These are phyloP conservation scores for Otis tarda DNA, from an alignment of 2,113 vertebrate genomes.

Conservation along the genomic window DNA sequence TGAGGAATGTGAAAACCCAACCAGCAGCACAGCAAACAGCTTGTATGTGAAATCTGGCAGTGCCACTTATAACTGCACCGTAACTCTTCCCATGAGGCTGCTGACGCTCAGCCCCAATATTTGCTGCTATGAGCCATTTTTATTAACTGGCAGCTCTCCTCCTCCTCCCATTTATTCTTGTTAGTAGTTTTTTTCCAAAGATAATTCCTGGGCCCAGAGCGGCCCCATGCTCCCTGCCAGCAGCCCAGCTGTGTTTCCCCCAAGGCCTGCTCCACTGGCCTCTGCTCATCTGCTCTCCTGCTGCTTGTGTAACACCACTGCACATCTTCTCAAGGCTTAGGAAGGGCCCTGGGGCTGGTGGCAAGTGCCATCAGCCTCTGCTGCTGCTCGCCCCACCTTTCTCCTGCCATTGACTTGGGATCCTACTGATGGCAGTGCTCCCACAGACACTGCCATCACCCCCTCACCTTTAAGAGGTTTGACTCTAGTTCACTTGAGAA, in stretches of 20 bases:
- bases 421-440: fast-evolving
- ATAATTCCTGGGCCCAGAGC: not conserved
- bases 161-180: not conserved
- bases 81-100: not conserved
- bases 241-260: not conserved
- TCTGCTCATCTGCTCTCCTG: not conserved
- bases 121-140: not conserved
- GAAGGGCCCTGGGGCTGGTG: not conserved
- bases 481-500: not conserved
- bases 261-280: not conserved
- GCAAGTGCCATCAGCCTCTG: fast-evolving
- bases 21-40: not conserved
- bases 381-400: not conserved
- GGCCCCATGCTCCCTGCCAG: not conserved
- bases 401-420: fast-evolving
- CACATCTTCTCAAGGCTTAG: not conserved
- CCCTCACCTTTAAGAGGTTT: not conserved
- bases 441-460: not conserved
- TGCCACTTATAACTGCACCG: not conserved
- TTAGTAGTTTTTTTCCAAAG: not conserved
- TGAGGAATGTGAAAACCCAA: not conserved
- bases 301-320: not conserved
- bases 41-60: not conserved
- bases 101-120: not conserved
- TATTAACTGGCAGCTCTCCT: not conserved